Base-by-base conservation (phyloP, 1,140 invertebrate species). In the Eueides isabella region DNA sequence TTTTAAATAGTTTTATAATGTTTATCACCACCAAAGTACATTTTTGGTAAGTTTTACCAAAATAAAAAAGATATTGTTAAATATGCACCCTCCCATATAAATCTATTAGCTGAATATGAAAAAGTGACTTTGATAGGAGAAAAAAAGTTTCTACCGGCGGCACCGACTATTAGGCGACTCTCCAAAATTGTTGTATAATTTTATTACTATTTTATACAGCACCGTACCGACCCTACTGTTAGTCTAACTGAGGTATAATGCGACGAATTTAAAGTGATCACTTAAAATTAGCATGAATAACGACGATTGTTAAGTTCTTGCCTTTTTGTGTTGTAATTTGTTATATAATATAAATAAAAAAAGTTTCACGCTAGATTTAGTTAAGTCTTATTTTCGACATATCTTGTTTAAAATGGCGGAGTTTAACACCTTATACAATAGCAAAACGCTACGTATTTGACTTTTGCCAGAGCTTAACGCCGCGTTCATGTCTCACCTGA, bases 131-230 rank as follows among this genome's bases (percentile, higher is more conserved):
- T 55, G 48, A 55, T 55, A 3, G 48, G 23, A 26, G 5, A 55
- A 55, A 55, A 26, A 55, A 55, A 55, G 23, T 55, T 55, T 55
- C 48, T 7, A 2, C 48, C 48, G 23, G 23, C 11, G 9, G 19
- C 5, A 44, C 41, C 48, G 62, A 33, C 31, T 29, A 64, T 64
- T 64, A 64, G 62, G 62, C 62, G 16, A 26, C 31, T 64, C 62
- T 64, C 62, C 29, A 64, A 6, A 64, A 64, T 33, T 29, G 62
- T 64, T 64, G 62, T 64, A 64, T 64, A 64, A 64, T 64, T 64
- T 64, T 64, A 64, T 64, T 64, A 64, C 31, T 64, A 64, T 64
- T 64, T 64, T 64, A 64, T 64, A 26, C 62, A 64, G 62, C 16
- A 55, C 48, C 19, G 19, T 61, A 29, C 62, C 31, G 16, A 33